Evolutionary conservation across 2,888 invertebrate genomes (phyloP).

Genomic region (Nebria brevicollis): DNA sequence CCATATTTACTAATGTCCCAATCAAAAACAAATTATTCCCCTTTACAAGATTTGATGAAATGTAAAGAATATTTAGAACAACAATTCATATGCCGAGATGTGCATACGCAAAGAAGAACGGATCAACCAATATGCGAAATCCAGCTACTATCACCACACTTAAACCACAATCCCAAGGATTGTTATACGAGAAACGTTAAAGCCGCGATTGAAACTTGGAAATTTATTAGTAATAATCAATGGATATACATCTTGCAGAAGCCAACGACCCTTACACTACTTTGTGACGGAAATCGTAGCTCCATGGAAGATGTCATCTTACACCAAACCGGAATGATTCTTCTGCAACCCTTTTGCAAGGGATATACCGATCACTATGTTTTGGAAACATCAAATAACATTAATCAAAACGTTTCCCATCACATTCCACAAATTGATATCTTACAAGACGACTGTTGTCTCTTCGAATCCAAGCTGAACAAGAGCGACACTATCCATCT

Average conservation of each 20-base stretch:
- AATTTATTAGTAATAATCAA: constrained; percentile 29
- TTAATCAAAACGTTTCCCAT: constrained; percentile 28
- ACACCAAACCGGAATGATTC: constrained; percentile 23
- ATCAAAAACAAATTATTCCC: no score
- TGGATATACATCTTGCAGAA: constrained; percentile 49
- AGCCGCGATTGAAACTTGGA: constrained; percentile 36
- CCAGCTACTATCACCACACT: constrained; percentile 36
- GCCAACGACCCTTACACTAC: constrained; percentile 46
- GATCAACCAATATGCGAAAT: constrained; percentile 16
- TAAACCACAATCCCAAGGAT: constrained; percentile 31
- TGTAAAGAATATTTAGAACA: no score
- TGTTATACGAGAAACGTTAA: constrained; percentile 44
- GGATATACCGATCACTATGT: constrained; percentile 40
- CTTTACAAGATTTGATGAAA: no score
- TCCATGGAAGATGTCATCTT: constrained; percentile 48
- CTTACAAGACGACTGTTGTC: constrained; percentile 35
- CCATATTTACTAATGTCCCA: no score
- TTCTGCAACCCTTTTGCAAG: no score
- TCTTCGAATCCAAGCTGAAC: constrained; percentile 33
- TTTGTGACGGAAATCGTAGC: constrained; percentile 23
- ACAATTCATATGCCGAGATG: no score
- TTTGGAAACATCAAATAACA: constrained; percentile 25
- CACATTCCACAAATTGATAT: constrained; percentile 22
- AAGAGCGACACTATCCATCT: constrained; percentile 29
- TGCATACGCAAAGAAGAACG: no score